Conservation (phyloP, 2,797 vertebrate species). For the Martes flavigula region DNA sequence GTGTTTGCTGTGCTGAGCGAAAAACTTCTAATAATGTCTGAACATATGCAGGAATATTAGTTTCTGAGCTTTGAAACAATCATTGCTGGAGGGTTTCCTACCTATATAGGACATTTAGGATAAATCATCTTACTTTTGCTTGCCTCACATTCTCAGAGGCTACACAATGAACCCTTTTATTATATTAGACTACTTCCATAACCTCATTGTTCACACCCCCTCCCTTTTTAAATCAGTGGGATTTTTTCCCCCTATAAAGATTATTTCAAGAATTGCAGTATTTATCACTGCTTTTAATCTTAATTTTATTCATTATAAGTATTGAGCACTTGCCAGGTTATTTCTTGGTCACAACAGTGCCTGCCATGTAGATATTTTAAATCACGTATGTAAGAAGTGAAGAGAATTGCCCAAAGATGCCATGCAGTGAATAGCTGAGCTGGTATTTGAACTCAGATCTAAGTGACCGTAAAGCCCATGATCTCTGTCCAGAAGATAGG, state of each 20-base stretch:
- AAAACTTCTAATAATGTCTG: slow-evolving; percentile 47
- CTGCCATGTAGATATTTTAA: neutral
- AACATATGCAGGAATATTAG: slow-evolving; percentile 47
- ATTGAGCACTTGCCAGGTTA: neutral
- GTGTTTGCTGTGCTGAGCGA: slow-evolving; percentile 59
- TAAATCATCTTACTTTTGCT: neutral
- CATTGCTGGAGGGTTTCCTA: slow-evolving; percentile 28
- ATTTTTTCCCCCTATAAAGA: neutral
- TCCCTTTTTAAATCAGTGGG: neutral
- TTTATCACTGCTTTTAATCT: neutral
- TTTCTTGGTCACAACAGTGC: neutral
- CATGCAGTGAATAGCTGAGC: neutral
- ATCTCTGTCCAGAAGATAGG: neutral
- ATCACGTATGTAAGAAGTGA: neutral
- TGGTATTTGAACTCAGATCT: neutral
- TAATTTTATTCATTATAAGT: neutral
- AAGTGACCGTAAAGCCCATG: neutral
- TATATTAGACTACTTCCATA: neutral
- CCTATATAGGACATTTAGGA: neutral
- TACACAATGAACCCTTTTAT: neutral
- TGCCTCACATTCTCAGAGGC: neutral
- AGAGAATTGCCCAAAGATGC: neutral
- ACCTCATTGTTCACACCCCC: neutral
- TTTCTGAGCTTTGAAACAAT: slow-evolving; percentile 51
- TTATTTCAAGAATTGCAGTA: neutral